A percentile compares a stretch with the other conserved stretches of the same genome.
phyloP scores from a whole-genome alignment of 1,140 invertebrate species.

The Microplitis demolitor region DNA sequence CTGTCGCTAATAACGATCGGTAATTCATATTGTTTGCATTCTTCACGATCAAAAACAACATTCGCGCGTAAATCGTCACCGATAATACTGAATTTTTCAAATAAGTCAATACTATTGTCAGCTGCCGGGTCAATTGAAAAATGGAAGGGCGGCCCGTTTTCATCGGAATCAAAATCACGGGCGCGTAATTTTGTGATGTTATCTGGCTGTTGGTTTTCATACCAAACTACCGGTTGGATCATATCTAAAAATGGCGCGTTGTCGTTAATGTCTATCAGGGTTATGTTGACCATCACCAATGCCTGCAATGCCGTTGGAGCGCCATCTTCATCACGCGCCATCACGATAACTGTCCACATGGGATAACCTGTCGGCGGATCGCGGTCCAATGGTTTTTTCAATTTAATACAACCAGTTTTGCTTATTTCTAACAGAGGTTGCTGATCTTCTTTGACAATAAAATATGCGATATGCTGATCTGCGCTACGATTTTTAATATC shows the following conservation, averaged over 20 bases:
- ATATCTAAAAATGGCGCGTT: constrained; percentile 85
- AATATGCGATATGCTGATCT: constrained; percentile 79
- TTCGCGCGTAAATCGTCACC: constrained; percentile 66
- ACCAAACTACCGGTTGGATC: constrained; percentile 79
- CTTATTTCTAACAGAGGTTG: constrained; percentile 73
- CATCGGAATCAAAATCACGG: constrained; percentile 76
- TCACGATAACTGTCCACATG: constrained; percentile 74
- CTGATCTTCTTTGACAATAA: constrained; percentile 73
- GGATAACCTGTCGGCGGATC: constrained; percentile 84
- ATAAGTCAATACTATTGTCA: constrained; percentile 65
- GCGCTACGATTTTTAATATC: constrained; percentile 76
- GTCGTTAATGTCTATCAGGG: constrained; percentile 85
- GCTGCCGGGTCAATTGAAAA: constrained; percentile 75
- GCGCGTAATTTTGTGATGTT: constrained; percentile 74
- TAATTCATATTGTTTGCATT: constrained; percentile 83
- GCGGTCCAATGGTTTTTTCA: constrained; percentile 82
- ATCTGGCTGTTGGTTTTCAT: constrained; percentile 74
- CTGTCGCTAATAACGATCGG: constrained; percentile 87
- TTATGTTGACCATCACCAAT: constrained; percentile 75
- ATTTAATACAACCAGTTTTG: constrained; percentile 73
- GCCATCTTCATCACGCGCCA: constrained; percentile 81
- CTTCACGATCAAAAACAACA: constrained; percentile 85
- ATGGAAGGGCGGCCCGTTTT: constrained; percentile 82
- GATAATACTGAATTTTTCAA: constrained; percentile 72
- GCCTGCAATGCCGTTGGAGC: constrained; percentile 65